phyloP scores from a whole-genome alignment of 2,888 invertebrate species.

The Steinernema scapterisci region DNA sequence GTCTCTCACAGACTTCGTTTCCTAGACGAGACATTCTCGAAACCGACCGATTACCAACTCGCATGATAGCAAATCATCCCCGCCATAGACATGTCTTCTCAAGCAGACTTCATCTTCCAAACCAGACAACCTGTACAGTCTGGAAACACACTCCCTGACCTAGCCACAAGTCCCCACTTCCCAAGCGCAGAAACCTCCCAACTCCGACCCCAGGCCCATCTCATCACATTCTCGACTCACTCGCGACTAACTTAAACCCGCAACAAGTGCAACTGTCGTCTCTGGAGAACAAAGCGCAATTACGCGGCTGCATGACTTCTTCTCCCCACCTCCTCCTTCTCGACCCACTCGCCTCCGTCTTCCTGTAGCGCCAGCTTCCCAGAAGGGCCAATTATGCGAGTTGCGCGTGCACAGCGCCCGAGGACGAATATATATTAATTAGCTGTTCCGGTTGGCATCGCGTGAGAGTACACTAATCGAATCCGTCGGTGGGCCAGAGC shows the following conservation, averaged over 20 bases:
- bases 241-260: not conserved
- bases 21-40: too few relatives aligned
- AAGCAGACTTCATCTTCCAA: too few relatives aligned
- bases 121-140: too few relatives aligned
- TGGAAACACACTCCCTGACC: too few relatives aligned
- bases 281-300: constrained; percentile 18
- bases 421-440: constrained; percentile 26
- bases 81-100: too few relatives aligned
- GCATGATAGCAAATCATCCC: too few relatives aligned
- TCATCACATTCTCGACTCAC: too few relatives aligned
- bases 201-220: too few relatives aligned
- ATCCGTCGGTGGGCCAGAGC: not conserved
- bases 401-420: constrained; percentile 15
- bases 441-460: constrained; percentile 12
- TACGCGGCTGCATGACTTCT: constrained; percentile 4
- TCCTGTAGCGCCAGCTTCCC: not conserved
- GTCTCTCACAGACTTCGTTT: too few relatives aligned
- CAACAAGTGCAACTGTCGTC: not conserved
- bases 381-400: constrained; percentile 11
- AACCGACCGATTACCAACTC: too few relatives aligned
- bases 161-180: too few relatives aligned
- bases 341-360: not conserved
- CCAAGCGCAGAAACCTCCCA: too few relatives aligned
- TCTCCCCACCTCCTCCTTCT: not conserved
- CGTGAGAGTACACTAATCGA: constrained; percentile 32